A percentile compares a stretch with the other conserved stretches of the same genome.
Evolutionary conservation across 2,888 invertebrate species (phyloP).

Genomic region (Calameuta filiformis): DNA sequence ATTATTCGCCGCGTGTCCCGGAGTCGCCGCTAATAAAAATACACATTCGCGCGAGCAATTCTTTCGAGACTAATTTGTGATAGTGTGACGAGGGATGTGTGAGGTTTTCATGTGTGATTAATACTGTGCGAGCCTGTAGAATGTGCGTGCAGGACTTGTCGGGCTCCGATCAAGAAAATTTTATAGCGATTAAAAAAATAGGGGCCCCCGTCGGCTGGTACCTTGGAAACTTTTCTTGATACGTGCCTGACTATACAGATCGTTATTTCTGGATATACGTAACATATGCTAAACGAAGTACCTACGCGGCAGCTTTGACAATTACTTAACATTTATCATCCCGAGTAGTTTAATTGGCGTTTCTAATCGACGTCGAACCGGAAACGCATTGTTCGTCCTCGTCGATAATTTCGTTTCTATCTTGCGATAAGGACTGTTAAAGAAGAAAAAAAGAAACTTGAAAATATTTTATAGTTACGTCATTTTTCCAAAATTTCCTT

Average conservation of each 20-base stretch:
- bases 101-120: not conserved
- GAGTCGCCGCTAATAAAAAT: not conserved
- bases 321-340: not conserved
- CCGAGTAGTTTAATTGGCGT: not conserved
- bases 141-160: not conserved
- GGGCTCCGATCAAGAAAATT: not conserved
- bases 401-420: not conserved
- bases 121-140: not conserved
- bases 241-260: not conserved
- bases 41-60: not conserved
- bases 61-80: not conserved
- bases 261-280: not conserved
- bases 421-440: not conserved
- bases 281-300: not conserved
- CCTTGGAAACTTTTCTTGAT: not conserved
- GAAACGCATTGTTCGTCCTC: not conserved
- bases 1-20: not conserved
- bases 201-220: too few relatives aligned
- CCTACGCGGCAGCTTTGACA: not conserved
- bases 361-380: not conserved
- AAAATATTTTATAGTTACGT: too few relatives aligned
- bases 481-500: too few relatives aligned
- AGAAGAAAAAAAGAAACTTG: not conserved
- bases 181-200: too few relatives aligned
- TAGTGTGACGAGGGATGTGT: not conserved